Evolutionary conservation across 2,888 invertebrate genomes (phyloP).

Genomic region (Papilio gigon): DNA sequence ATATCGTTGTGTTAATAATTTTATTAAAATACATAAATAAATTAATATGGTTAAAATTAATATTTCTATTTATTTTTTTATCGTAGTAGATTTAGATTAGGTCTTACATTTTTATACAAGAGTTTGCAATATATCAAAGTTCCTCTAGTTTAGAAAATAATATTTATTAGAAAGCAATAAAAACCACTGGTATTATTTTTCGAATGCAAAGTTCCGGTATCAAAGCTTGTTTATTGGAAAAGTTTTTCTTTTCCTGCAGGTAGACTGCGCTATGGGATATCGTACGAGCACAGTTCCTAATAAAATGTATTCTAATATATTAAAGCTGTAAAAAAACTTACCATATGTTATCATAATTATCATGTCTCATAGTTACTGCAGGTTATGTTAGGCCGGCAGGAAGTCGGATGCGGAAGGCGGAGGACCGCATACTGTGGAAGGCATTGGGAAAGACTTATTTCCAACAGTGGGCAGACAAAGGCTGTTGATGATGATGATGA

Average conservation of each 20-base stretch:
- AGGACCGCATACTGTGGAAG: no score
- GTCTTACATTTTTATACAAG: not conserved
- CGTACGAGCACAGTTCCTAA: not conserved
- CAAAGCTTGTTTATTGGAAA: slow-evolving; percentile 15
- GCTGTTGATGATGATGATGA: no score
- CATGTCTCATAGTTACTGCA: no score
- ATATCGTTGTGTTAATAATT: no score
- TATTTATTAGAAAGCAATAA: not conserved
- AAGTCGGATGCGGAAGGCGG: no score
- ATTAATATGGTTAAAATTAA: no score
- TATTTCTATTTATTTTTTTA: not conserved
- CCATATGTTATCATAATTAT: not conserved
- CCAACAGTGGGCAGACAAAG: no score
- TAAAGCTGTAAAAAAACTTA: not conserved
- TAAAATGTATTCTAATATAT: not conserved
- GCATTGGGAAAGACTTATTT: no score
- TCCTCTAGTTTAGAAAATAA: not conserved
- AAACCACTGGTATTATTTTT: slow-evolving; percentile 12
- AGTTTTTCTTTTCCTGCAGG: not conserved
- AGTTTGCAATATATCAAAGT: not conserved
- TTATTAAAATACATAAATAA: no score
- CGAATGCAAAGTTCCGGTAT: not conserved
- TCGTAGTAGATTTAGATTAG: not conserved
- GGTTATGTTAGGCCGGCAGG: no score
- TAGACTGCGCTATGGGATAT: not conserved